A percentile compares a stretch with the other conserved stretches of the same genome.
Evolutionary conservation across 2,113 vertebrate genomes (phyloP).

Genomic region (Xyrauchen texanus): DNA sequence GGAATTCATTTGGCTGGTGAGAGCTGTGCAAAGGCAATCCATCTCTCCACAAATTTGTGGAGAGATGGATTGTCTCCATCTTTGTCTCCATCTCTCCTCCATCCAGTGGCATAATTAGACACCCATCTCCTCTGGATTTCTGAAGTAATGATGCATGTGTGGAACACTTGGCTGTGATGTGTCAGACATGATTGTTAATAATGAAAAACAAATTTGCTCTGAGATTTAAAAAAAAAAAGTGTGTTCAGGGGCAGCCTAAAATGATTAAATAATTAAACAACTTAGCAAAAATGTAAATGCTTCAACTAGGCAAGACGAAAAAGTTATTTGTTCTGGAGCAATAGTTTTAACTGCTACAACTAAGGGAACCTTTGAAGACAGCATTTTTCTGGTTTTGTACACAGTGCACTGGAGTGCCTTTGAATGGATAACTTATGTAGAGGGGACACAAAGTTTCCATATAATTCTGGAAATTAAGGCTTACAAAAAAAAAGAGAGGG

Average conservation of each 20-base stretch:
- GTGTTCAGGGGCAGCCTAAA: neutral
- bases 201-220: constrained; percentile 53
- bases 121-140: constrained; percentile 51
- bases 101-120: constrained; percentile 69
- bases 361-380: too few relatives aligned
- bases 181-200: constrained; percentile 55
- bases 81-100: too few relatives aligned
- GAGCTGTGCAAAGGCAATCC: constrained; percentile 65
- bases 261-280: too few relatives aligned
- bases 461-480: constrained; percentile 57
- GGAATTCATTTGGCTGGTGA: constrained; percentile 72
- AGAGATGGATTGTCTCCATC: too few relatives aligned
- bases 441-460: constrained; percentile 48
- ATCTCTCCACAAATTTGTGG: constrained; percentile 67
- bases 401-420: too few relatives aligned
- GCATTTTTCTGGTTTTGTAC: too few relatives aligned
- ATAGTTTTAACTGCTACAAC: too few relatives aligned
- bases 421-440: too few relatives aligned
- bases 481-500: constrained; percentile 13
- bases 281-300: too few relatives aligned
- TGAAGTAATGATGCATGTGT: constrained; percentile 58
- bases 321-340: too few relatives aligned
- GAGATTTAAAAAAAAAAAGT: neutral
- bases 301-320: too few relatives aligned
- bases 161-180: constrained; percentile 48